Percentiles rank a stretch among this genome's conserved stretches.
Evolutionary conservation across 2,888 invertebrate genomes (phyloP).

Genomic region (Ryuthela nishihirai): DNA sequence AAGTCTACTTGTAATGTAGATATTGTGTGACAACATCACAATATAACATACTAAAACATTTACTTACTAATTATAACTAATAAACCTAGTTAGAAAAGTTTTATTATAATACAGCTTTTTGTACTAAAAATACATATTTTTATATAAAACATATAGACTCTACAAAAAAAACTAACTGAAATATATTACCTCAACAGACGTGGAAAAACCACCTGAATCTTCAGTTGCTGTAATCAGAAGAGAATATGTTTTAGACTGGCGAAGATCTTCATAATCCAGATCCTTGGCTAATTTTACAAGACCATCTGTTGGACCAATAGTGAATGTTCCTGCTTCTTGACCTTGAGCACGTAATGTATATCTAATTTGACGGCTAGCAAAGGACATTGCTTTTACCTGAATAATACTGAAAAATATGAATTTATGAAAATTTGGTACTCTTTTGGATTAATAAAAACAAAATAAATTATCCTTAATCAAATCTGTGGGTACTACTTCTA

Average conservation of each 20-base stretch:
- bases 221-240: constrained; percentile 89
- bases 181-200: constrained; percentile 75
- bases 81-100: no score
- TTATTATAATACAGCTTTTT: no score
- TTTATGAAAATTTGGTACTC: no score
- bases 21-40: no score
- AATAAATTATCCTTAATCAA: no score
- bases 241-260: constrained; percentile 90
- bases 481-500: no score
- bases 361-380: constrained; percentile 92
- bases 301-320: constrained; percentile 88
- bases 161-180: not conserved
- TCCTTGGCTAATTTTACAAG: constrained; percentile 94
- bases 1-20: no score
- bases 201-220: constrained; percentile 95
- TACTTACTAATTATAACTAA: no score
- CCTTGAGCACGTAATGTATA: constrained; percentile 91
- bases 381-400: constrained; percentile 93
- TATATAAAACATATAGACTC: no score
- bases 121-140: no score
- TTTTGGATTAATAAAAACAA: no score
- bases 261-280: constrained; percentile 92
- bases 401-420: constrained; percentile 80
- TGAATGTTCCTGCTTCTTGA: constrained; percentile 92
- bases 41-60: no score